phyloP scores from a whole-genome alignment of 2,888 invertebrate genomes.

The Drosophila pseudotakahashii region DNA sequence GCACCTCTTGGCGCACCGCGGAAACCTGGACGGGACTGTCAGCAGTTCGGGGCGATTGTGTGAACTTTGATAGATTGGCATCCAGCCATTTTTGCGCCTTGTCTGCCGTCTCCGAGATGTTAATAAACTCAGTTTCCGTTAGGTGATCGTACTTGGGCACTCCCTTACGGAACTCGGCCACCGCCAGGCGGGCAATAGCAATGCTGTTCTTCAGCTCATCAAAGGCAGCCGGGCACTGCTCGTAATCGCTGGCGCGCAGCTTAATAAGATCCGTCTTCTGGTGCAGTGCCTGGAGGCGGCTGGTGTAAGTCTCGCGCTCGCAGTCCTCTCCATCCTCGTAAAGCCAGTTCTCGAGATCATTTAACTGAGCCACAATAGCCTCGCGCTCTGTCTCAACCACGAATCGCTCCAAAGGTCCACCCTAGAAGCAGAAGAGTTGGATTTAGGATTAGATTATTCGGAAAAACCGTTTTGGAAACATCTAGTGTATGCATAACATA shows the following conservation, averaged over 20 bases:
- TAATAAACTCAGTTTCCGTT: conserved; percentile 91
- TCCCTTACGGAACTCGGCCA: conserved; percentile 89
- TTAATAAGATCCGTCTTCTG: conserved; percentile 95
- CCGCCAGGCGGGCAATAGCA: conserved; percentile 91
- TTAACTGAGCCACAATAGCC: conserved; percentile 88
- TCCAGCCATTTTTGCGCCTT: conserved; percentile 94
- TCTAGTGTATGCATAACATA: no score
- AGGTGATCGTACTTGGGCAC: conserved; percentile 92
- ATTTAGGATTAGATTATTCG: no score
- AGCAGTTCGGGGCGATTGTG: conserved; percentile 88
- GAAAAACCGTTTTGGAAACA: no score
- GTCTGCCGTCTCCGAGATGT: conserved; percentile 88
- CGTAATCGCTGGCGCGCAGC: conserved; percentile 91
- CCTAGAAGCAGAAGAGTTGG: conserved; percentile 84
- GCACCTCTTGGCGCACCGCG: conserved; percentile 92
- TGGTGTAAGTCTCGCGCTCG: conserved; percentile 88
- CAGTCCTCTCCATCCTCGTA: conserved; percentile 98
- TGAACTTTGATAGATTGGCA: conserved; percentile 88
- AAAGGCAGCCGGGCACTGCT: conserved; percentile 91
- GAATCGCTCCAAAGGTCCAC: conserved; percentile 90
- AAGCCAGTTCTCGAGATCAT: conserved; percentile 97
- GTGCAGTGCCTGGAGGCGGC: conserved; percentile 87
- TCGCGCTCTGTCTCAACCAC: conserved; percentile 89
- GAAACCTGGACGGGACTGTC: conserved; percentile 91
- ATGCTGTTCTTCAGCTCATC: conserved; percentile 92